Percentiles rank a stretch among this genome's conserved stretches.
Evolutionary conservation across 1,140 invertebrate genomes (phyloP).

Genomic region (Psilanteris sp.): DNA sequence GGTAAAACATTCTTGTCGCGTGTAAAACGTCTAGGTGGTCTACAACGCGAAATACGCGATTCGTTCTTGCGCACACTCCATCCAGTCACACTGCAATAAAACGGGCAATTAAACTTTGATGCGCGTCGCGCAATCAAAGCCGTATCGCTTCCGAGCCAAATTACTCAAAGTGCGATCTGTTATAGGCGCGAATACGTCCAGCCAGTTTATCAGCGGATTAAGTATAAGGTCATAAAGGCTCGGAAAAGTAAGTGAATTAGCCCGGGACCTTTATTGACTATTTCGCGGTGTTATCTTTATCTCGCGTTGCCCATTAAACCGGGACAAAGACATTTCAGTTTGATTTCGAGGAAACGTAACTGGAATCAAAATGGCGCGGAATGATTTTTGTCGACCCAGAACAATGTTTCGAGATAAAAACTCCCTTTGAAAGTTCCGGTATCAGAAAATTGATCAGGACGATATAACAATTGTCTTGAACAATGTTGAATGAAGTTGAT

Average conservation of each 20-base stretch:
- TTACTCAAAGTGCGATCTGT: conserved; percentile 26
- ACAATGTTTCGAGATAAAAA: conserved; percentile 30
- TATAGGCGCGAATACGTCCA: conserved; percentile 19
- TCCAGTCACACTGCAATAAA: conserved; percentile 46
- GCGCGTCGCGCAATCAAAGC: conserved; percentile 13
- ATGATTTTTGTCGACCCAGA: not conserved
- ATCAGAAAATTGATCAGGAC: conserved; percentile 49
- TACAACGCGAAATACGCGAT: conserved; percentile 48
- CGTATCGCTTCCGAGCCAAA: conserved; percentile 7
- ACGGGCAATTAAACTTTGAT: conserved; percentile 56
- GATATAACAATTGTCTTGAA: conserved; percentile 41
- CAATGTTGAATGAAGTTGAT: conserved; percentile 32
- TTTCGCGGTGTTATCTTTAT: conserved; percentile 4
- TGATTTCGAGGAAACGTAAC: not conserved
- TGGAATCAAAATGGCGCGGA: conserved; percentile 1
- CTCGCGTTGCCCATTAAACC: conserved; percentile 1
- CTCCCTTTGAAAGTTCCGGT: conserved; percentile 37
- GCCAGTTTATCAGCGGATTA: conserved; percentile 23
- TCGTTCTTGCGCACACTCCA: conserved; percentile 32
- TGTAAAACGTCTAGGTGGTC: conserved; percentile 63
- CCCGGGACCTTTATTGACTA: conserved; percentile 13
- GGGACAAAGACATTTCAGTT: too few relatives aligned
- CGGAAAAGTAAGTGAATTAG: conserved; percentile 17
- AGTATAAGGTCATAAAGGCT: conserved; percentile 20
- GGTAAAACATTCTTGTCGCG: conserved; percentile 59